phyloP scores from a whole-genome alignment of 2,797 vertebrate species.

The Sphenopsis melanotis region DNA sequence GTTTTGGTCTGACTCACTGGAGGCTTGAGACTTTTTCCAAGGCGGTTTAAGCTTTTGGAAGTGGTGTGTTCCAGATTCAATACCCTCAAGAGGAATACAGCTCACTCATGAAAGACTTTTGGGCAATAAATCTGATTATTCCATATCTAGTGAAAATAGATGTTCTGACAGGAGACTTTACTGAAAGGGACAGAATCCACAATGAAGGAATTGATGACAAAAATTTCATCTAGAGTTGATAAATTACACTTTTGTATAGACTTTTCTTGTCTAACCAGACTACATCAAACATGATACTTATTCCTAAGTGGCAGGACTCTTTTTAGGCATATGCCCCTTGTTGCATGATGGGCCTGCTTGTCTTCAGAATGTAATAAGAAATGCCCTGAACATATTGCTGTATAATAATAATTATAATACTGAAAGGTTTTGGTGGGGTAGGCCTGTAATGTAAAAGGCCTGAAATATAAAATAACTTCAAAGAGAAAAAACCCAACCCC shows the following conservation, averaged over 20 bases:
- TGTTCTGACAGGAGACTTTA: background rate
- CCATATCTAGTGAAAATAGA: background rate
- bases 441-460: background rate
- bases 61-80: background rate
- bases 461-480: background rate
- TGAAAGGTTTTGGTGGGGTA: background rate
- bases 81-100: background rate
- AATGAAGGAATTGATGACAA: background rate
- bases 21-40: background rate
- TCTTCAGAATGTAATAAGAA: background rate
- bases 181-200: background rate
- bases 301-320: background rate
- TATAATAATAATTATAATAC: background rate
- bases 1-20: background rate
- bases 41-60: background rate
- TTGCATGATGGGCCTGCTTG: background rate
- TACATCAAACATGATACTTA: background rate
- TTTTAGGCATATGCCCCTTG: background rate
- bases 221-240: background rate
- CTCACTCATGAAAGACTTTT: background rate
- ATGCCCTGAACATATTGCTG: background rate
- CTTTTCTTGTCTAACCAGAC: background rate
- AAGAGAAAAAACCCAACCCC: fast-evolving
- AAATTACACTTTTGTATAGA: background rate
- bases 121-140: background rate